Evolutionary conservation across 2,888 invertebrate species (phyloP), one percentile per base, ranked within the genome.

Genomic region (Platerodrilus igneus): DNA sequence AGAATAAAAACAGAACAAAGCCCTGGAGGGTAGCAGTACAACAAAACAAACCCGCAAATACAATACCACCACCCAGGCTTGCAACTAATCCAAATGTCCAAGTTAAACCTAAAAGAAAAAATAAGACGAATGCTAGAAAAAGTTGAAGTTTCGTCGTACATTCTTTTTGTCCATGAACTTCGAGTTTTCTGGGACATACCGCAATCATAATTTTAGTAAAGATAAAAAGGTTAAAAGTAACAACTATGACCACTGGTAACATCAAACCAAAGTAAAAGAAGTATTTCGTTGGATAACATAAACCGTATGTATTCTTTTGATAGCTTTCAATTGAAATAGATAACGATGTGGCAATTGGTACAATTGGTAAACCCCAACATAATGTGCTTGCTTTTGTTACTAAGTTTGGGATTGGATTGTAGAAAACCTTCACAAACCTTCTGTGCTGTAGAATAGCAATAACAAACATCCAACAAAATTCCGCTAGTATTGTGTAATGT

Each of bases 401-500:
- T 55, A 79, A 77, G 32, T 75, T 70, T 1, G 76, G 72, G 8
- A 71, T 66, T 21, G 71, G 72, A 18, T 74, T 68, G 0, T 74
- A 72, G 38, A 80, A 73, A 4, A 81, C 77, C 50, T 74, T 67
- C 14, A 81, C 81, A 46, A 79, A 68, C 32, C 76, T 68, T 19
- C 77, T 66, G 52, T 81, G 81, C 23, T 81, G 80, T 16, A 80
- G 53, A 0, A 78, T 68, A 2, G 78, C 79, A 27, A 79, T 78
- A 8, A 81, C 75, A 19, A 80, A 58, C 79, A 81, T 81, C 81
- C 81, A 82, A 48, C 75, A 73, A 58, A 81, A 81, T 1, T 79
- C 76, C 1, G 76, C 71, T 8, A 81, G 56, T 14, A 79, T 71
- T 13, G 77, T 73, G 57, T 80, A 81, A 57, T 81, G 81, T 5